A percentile compares a stretch with the other conserved stretches of the same genome.
phyloP scores from a whole-genome alignment of 2,888 invertebrate genomes.

The Amblyjoppa fuscipennis region DNA sequence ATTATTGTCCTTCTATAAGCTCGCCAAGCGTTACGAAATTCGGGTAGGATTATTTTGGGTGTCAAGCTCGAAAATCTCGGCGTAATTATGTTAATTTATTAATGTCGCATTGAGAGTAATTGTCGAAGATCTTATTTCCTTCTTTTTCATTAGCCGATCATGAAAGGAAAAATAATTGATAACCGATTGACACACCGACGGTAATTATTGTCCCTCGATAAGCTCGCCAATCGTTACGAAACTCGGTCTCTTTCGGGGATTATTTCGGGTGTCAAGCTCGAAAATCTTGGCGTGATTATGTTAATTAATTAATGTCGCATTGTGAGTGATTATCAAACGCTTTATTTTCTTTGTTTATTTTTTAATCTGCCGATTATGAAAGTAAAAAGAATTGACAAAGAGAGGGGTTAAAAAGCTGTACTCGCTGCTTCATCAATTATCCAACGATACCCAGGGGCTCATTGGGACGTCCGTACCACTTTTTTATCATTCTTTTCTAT shows the following conservation, averaged over 20 bases:
- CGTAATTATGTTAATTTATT: neutral
- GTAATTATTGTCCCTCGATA: neutral
- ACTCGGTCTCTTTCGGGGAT: neutral
- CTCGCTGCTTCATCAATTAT: conserved; percentile 5
- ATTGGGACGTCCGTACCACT: neutral
- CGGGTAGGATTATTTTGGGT: neutral
- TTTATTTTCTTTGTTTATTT: too few species aligned
- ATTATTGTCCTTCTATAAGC: neutral
- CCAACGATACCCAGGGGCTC: neutral
- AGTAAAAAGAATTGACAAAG: neutral
- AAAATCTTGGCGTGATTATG: neutral
- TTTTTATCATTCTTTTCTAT: neutral
- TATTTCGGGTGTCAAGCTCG: neutral
- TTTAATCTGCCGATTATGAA: too few species aligned
- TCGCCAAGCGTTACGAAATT: neutral
- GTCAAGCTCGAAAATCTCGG: neutral
- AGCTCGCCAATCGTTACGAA: neutral
- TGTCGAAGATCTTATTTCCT: too few species aligned
- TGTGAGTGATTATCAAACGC: too few species aligned
- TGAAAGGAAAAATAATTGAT: too few species aligned
- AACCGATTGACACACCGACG: neutral
- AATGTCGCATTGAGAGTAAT: neutral
- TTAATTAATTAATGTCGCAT: neutral
- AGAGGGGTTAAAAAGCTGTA: neutral
- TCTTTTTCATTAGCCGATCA: too few species aligned